These are phyloP conservation scores for Melanotaenia trifasciata DNA, from an alignment of 2,797 vertebrate genomes.

Conservation along the genomic window DNA sequence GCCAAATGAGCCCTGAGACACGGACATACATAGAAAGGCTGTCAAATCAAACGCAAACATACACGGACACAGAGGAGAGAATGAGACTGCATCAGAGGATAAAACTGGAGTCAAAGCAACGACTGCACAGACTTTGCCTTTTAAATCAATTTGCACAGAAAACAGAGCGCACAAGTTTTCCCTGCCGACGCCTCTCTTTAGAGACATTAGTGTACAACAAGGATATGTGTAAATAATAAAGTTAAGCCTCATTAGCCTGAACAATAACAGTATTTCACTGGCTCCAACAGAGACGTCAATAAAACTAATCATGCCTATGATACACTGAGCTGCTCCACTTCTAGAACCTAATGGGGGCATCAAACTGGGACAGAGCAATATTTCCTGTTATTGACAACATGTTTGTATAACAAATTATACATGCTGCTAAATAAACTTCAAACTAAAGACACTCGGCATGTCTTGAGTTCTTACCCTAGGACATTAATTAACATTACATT, in stretches of 20 bases:
- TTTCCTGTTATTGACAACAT: background rate
- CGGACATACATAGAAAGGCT: constrained; percentile 74
- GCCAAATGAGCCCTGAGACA: constrained; percentile 92
- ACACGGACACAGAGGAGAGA: constrained; percentile 68
- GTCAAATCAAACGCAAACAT: constrained; percentile 77
- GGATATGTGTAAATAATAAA: background rate
- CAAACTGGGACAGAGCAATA: background rate
- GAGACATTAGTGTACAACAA: background rate
- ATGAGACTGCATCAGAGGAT: constrained; percentile 69
- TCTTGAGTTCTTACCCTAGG: too few species aligned
- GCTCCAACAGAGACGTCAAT: background rate
- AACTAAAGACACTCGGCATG: background rate
- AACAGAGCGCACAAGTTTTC: background rate
- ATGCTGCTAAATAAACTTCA: background rate
- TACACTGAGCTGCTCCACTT: background rate
- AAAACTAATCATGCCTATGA: background rate
- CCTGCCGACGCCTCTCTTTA: background rate
- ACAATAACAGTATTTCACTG: background rate
- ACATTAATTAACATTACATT: background rate
- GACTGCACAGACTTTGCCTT: constrained; percentile 11
- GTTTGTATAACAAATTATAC: background rate
- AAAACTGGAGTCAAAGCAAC: constrained; percentile 11
- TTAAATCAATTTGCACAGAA: background rate
- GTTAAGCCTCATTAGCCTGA: background rate
- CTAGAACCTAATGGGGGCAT: background rate